Percentiles rank a stretch among this genome's conserved stretches.
These are phyloP conservation scores for Cydia fagiglandana DNA, from an alignment of 1,140 invertebrate genomes.

Conservation along the genomic window DNA sequence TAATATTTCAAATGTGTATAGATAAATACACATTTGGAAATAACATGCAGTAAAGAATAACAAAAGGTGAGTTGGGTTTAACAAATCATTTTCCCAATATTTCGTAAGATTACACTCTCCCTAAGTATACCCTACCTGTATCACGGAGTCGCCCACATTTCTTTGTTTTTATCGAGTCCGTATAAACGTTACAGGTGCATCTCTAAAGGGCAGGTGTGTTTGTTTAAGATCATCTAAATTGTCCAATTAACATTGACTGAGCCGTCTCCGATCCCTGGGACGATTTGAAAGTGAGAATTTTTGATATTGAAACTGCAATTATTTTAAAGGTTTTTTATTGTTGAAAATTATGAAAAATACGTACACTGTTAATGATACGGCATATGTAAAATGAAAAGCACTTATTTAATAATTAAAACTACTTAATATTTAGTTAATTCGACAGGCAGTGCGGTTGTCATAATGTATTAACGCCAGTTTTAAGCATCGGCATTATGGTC, in stretches of 20 bases:
- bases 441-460: background rate
- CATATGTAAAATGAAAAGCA: background rate
- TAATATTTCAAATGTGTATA: too few relatives aligned
- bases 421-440: conserved; percentile 1
- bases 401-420: background rate
- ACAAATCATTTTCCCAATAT: too few relatives aligned
- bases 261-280: background rate
- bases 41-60: too few relatives aligned
- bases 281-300: background rate
- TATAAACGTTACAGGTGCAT: conserved; percentile 31
- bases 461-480: background rate
- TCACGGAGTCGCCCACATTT: background rate
- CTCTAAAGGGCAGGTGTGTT: conserved; percentile 50
- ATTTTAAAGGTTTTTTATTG: background rate
- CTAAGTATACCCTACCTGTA: background rate
- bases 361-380: background rate
- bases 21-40: too few relatives aligned
- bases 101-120: too few relatives aligned
- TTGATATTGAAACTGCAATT: background rate
- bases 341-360: conserved; percentile 16
- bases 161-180: conserved; percentile 1
- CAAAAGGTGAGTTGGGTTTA: too few relatives aligned
- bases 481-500: background rate
- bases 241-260: conserved; percentile 48
- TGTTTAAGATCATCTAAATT: conserved; percentile 51